Evolutionary conservation across 2,797 vertebrate species (phyloP).

Genomic region (Triplophysa bombifrons): DNA sequence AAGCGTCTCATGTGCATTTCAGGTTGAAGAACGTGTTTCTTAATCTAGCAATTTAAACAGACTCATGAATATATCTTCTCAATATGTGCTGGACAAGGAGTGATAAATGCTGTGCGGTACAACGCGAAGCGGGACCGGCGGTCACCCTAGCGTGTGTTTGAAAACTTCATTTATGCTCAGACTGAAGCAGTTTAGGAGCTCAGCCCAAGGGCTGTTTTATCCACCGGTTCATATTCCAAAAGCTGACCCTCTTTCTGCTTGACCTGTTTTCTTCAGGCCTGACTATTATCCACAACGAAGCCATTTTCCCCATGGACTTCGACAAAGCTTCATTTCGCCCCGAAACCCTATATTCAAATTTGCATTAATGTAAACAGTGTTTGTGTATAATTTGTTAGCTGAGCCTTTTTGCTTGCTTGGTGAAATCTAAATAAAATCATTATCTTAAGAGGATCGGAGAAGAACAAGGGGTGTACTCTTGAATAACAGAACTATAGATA

Average conservation of each 20-base stretch:
- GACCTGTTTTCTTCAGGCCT: slow-evolving; percentile 17
- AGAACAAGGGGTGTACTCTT: neutral
- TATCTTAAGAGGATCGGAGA: neutral
- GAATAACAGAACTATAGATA: neutral
- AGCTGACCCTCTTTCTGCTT: slow-evolving; percentile 23
- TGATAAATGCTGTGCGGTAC: too few species aligned
- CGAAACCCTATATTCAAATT: neutral
- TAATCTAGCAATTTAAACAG: too few species aligned
- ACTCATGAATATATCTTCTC: too few species aligned
- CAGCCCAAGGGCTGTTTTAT: neutral
- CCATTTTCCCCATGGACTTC: slow-evolving; percentile 6
- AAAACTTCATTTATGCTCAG: slow-evolving; percentile 7
- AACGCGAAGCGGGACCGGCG: too few species aligned
- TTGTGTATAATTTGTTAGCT: neutral
- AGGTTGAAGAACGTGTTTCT: too few species aligned
- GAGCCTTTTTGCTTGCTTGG: neutral
- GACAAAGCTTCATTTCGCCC: neutral
- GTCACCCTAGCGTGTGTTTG: neutral
- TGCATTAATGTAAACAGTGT: neutral
- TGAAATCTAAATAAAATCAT: neutral
- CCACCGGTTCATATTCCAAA: slow-evolving; percentile 1
- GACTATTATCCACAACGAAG: slow-evolving; percentile 6
- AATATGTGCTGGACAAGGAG: too few species aligned
- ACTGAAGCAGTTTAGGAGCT: neutral
- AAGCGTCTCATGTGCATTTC: too few species aligned